Evolutionary conservation across 2,113 vertebrate species (phyloP), one percentile per base, ranked within the genome.

Genomic region (Coturnix japonica): DNA sequence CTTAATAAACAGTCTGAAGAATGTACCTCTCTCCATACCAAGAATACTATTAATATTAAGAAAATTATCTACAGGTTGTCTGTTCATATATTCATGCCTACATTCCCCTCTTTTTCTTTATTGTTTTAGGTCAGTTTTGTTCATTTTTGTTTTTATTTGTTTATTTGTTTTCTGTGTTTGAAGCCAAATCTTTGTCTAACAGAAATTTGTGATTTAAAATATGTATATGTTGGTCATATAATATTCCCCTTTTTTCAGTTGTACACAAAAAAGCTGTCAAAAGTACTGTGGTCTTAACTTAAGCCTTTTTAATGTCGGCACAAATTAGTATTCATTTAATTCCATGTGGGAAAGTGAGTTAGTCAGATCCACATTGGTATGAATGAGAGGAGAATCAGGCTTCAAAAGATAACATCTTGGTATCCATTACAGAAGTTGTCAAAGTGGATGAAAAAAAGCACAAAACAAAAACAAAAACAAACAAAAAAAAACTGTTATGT

Each of bases 51-150:
- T 81, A 41, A 63, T 28, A 53, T 6, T 67, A 87, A 22, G 70
- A 35, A 85, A 91, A 41, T 65, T 3, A 4, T 43, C 22, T 70
- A 26, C 8, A 76, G 11, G 51, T 30, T 78, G 23, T 73, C 22
- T 60, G 28, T 44, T 84, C 57, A 51, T 49, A 77, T 30, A 78
- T 82, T 64, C 25, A 44, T 59, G 11, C 4, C 56, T 81, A 8
- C 2, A 19, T 7, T n/a, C 7, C 21, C 70, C 1, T 5, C 3
- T 51, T 75, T 53, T 23, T 5, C n/a, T 9, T 21, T 65, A 13
- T 13, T 57, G 0, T 2, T 44, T 41, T 2, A 3, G 13, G 9
- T 31, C 2, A 7, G 6, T 5, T 54, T 63, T 15, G 2, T 2
- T 19, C 9, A 7, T 39, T 2, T 12, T 28, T 53, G 26, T 28